Evolutionary conservation across 2,888 invertebrate genomes (phyloP), one percentile per base, ranked within the genome.

Genomic region (Entomobrya proxima): DNA sequence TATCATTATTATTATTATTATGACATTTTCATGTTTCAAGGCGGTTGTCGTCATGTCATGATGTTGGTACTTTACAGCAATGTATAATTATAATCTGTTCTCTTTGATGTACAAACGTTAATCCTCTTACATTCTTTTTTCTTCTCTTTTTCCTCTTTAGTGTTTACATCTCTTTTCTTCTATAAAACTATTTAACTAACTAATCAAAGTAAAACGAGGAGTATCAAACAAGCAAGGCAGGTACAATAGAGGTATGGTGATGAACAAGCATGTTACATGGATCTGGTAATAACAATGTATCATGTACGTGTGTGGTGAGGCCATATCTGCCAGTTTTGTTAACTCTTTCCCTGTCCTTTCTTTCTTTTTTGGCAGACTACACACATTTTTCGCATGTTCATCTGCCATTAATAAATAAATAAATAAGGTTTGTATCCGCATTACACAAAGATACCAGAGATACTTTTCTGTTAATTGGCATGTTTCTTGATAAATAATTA

Each of bases 21-120:
- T 84, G 83, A 84, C 83, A 84, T 84, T 77, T 84, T 67, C 64
- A 77, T 77, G 77, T 77, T 77, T 84, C 77, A 77, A 76, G 83
- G 83, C 83, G 83, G 83, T 82, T 84, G 83, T 84, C 83, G 64
- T 84, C 83, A 84, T 77, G 77, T 77, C 69, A 84, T 27, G 77
- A 61, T 50, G 50, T 50, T 82, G 47, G 44, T 61, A 76, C 50
- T 32, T 55, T 74, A 27, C 58, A 52, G 52, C 47, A 61, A 44
- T 50, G 69, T 77, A 64, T 76, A 77, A 84, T 84, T 77, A 84
- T 74, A 55, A 81, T 81, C 50, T 64, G 32, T 75, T 64, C 24
- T 50, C 75, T 67, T 82, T 74, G 64, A 75, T 75, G 64, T 52
- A 74, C 21, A 76, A 50, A 32, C 21, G 64, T 50, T 64, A 82